Evolutionary conservation across 2,113 vertebrate genomes (phyloP), one percentile per base, ranked within the genome.

Genomic region (Ahaetulla prasina): DNA sequence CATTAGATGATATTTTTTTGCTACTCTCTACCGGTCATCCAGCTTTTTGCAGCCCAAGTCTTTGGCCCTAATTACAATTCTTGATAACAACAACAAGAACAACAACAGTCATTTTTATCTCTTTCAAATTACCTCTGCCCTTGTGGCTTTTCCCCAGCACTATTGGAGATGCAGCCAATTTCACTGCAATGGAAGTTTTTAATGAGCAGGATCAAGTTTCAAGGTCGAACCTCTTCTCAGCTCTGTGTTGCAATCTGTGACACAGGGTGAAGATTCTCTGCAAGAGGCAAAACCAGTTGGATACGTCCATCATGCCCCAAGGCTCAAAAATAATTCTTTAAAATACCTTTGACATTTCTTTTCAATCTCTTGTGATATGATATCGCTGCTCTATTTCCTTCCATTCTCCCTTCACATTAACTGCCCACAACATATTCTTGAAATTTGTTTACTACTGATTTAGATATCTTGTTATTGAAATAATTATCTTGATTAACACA

Each of bases 401-500:
- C 90, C 92, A 14, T 89, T 90, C 87, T 74, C 88, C 63, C 86
- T 74, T 92, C 90, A 88, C 92, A 93, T 88, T 49, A 92, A 89
- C 94, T 89, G 27, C 91, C 90, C 91, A 88, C 94, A 96, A 87
- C 94, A 93, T 91, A 87, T 94, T 92, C 93, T 91, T 90, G 45
- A 93, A 95, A 91, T 94, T 97, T 97, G 96, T 96, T 97, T 96
- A 96, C 97, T 95, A 94, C 95, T 96, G 90, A 90, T 96, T 95
- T 96, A 95, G 96, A 96, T 90, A 94, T 95, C 96, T 96, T 97
- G 97, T 97, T 97, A 97, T 97, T 98, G 97, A 97, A 97, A 97
- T 97, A 97, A 98, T 97, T 97, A 93, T 89, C 93, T 96, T 97
- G 96, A 97, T 98, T 96, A 96, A 96, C 96, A 88, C 96, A 97